Base-by-base conservation (phyloP, 2,888 invertebrate species). In the Stratiomys singularior region DNA sequence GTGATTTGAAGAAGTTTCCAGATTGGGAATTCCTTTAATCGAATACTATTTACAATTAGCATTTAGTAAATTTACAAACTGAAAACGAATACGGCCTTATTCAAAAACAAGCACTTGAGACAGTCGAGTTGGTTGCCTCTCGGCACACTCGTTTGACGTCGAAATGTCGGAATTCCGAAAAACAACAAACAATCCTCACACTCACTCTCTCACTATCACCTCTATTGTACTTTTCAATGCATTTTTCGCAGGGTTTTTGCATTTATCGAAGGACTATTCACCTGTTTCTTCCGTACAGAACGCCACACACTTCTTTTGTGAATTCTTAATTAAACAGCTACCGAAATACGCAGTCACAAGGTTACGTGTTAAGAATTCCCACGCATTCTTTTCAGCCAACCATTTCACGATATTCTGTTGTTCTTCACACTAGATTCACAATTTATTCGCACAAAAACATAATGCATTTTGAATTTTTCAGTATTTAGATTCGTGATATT, bases 281-380 rank as follows among this genome's bases (percentile, higher is more conserved):
- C 60, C 74, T 74, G 74, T 44, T 74, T 72, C 25, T 74, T 47
- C 69, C 74, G 58, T 44, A 74, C 76, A 76, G 64, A 63, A 63
- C 76, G 76, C 64, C 52, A 64, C 76, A 76, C 47, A 76, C 63
- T 76, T 74, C 64, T 76, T 63, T 58, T 72, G 18, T 72, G 46
- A 63, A 66, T 47, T 77, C 76, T 77, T 47, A 37, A 37, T 66
- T 67, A 82, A 81, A 82, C 80, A 80, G 84, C 86, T 86, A 84
- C 86, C 83, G 87, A 85, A 85, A 84, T 86, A 86, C 86, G 87
- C 86, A 84, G 82, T 83, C 83, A 84, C 86, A 86, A 87, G 86
- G 86, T 86, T 86, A 87, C 87, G 86, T 77, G 79, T 79, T 72
- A 78, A 72, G 47, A 74, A 79, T 78, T 80, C 80, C 78, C 78